Conservation (phyloP, 2,797 vertebrate genomes). For the Sus cebifrons region DNA sequence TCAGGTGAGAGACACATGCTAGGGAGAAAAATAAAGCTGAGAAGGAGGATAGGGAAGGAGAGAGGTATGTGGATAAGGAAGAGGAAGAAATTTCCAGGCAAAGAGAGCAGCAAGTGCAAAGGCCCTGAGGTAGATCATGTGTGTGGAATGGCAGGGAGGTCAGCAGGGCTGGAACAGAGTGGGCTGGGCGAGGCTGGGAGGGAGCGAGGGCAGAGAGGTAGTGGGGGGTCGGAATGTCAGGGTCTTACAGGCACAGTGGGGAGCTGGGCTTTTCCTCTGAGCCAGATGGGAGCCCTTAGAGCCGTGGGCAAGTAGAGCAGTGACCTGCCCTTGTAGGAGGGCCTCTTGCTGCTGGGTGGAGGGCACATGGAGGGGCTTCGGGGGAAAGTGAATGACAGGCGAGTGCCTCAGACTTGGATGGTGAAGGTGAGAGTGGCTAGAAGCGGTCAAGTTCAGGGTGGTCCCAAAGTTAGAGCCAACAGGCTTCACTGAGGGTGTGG, state of each 20-base stretch:
- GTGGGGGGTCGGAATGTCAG: neutral
- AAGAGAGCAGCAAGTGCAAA: neutral
- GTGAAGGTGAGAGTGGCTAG: neutral
- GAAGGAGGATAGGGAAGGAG: neutral
- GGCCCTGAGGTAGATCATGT: neutral
- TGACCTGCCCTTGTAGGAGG: neutral
- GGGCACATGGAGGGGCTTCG: neutral
- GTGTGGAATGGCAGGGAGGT: neutral
- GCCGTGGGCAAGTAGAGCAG: neutral
- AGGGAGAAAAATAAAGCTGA: neutral
- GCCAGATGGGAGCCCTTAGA: too few relatives aligned
- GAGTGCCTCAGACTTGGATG: neutral
- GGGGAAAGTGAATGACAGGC: neutral
- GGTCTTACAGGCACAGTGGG: neutral
- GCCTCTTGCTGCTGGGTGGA: too few relatives aligned
- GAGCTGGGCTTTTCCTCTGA: neutral
- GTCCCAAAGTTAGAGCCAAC: neutral
- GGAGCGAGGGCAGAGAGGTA: neutral
- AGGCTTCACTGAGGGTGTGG: neutral
- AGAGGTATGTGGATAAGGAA: neutral
- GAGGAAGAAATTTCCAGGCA: neutral
- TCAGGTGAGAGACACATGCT: neutral
- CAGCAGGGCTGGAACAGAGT: neutral
- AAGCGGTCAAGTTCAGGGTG: neutral
- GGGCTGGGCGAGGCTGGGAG: neutral